phyloP scores from a whole-genome alignment of 2,888 invertebrate genomes.

The Noctua comes region DNA sequence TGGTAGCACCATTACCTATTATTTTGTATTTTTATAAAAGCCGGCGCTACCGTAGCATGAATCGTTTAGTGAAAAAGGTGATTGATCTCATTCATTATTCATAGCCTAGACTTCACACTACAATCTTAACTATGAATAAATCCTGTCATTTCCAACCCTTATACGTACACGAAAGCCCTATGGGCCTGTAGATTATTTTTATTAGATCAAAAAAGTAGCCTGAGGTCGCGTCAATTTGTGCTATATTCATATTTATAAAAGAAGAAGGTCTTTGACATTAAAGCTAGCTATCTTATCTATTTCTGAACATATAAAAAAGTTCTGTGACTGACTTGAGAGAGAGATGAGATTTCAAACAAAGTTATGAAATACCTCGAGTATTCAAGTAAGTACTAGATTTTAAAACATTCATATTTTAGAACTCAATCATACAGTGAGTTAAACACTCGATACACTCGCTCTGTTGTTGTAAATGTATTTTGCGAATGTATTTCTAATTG shows the following conservation, averaged over 20 bases:
- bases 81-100: conserved; percentile 46
- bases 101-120: background rate
- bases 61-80: conserved; percentile 14
- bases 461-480: no score
- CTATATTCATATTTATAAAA: conserved; percentile 18
- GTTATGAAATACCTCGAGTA: background rate
- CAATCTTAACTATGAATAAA: background rate
- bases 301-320: background rate
- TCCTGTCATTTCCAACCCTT: background rate
- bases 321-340: background rate
- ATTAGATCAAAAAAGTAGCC: conserved; percentile 1
- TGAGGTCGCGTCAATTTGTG: conserved; percentile 4
- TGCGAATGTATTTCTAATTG: no score
- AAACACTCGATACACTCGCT: background rate
- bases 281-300: background rate
- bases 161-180: background rate
- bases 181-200: background rate
- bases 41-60: background rate
- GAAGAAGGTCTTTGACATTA: conserved; percentile 17
- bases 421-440: background rate
- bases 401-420: background rate
- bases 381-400: background rate
- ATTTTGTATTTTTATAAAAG: conserved; percentile 12
- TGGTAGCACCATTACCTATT: background rate
- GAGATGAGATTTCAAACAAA: background rate